Evolutionary conservation across 2,113 vertebrate species (phyloP).

Genomic region (Podarcis raffonei): DNA sequence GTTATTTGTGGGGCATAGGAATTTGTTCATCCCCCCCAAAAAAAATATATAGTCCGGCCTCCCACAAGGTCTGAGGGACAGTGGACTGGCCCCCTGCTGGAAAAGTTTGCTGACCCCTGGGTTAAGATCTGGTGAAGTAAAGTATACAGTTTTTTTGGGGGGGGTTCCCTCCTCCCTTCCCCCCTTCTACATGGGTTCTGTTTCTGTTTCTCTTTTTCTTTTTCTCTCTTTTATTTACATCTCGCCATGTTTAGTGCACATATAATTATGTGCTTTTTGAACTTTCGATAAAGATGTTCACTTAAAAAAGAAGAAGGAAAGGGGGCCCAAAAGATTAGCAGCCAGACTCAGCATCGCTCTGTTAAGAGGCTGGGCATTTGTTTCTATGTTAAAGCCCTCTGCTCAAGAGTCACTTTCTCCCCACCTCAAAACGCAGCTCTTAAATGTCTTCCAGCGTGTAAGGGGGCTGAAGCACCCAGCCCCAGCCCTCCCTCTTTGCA

Average conservation of each 20-base stretch:
- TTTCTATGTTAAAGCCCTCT: background rate
- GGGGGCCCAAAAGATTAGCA: background rate
- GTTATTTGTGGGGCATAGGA: too few relatives aligned
- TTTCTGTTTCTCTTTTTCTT: background rate
- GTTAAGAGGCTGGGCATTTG: background rate
- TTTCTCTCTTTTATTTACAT: background rate
- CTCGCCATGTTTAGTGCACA: too few relatives aligned
- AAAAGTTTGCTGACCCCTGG: background rate
- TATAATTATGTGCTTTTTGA: too few relatives aligned
- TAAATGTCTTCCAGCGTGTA: background rate
- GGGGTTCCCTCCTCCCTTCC: too few relatives aligned
- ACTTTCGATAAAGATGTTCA: too few relatives aligned
- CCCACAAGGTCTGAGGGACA: too few relatives aligned
- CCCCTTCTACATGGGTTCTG: too few relatives aligned
- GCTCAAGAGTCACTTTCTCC: background rate
- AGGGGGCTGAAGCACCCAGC: background rate
- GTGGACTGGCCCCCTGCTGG: too few relatives aligned
- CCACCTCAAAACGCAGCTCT: background rate
- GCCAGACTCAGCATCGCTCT: background rate
- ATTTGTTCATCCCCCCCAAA: too few relatives aligned
- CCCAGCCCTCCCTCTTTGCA: background rate
- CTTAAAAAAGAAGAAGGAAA: background rate
- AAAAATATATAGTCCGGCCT: too few relatives aligned
- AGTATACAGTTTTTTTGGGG: background rate
- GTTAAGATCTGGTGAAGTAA: background rate